Evolutionary conservation across 2,113 vertebrate genomes (phyloP).

Genomic region (Stigmatopora nigra): DNA sequence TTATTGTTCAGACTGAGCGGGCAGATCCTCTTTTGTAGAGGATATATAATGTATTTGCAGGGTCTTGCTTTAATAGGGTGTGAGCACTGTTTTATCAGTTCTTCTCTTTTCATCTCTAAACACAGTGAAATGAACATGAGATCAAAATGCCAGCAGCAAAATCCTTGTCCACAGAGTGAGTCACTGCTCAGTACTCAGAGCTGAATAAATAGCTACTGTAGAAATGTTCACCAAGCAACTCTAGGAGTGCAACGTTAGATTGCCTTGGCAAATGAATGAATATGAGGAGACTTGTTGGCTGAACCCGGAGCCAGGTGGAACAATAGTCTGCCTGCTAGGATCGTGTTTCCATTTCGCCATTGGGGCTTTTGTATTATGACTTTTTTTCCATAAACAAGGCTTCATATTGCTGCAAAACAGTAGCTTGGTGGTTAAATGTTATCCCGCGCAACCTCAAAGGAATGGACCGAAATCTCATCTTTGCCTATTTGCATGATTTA

Average conservation of each 20-base stretch:
- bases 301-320: conserved; percentile 16
- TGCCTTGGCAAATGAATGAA: conserved; percentile 4
- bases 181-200: conserved; percentile 4
- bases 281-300: conserved; percentile 12
- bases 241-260: conserved; percentile 5
- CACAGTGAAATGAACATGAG: conserved; percentile 11
- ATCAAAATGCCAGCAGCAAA: conserved; percentile 24
- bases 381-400: neutral
- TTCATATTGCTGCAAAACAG: neutral
- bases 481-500: neutral
- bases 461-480: neutral
- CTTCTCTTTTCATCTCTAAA: conserved; percentile 19
- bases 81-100: neutral
- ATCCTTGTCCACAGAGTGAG: neutral
- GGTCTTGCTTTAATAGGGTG: neutral
- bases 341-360: conserved; percentile 26
- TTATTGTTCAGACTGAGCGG: neutral
- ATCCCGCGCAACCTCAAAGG: neutral
- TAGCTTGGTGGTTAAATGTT: neutral
- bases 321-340: conserved; percentile 12
- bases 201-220: conserved; percentile 5
- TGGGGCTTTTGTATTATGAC: conserved; percentile 13
- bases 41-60: neutral
- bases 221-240: neutral
- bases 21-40: neutral